Base-by-base conservation (phyloP, 1,140 invertebrate species). In the Heliconius melpomene region DNA sequence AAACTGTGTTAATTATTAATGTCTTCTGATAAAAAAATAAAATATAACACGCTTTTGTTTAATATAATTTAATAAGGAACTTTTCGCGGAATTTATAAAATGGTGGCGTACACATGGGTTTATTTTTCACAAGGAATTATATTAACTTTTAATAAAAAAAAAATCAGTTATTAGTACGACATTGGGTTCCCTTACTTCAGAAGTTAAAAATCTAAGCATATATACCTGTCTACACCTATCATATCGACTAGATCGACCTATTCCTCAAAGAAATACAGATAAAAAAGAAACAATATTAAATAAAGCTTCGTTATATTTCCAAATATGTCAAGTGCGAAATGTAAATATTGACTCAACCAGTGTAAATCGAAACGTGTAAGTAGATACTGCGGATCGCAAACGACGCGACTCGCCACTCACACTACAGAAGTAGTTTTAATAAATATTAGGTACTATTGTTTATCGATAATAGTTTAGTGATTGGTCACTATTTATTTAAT, bases 271-370 rank as follows among this genome's bases (percentile, higher is more conserved):
- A 60, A 60, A n/a, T 23, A 60, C 54, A 26, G n/a, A 46, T 9
- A 60, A 20, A 52, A 52, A 52, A 52, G n/a, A 57, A 23, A 57
- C n/a, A 57, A 57, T 57, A 23, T 57, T 23, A 57, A 3, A 9
- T 66, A 1, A 40, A 72, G 9, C 16, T 20, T 72, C 71, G 18
- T n/a, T 72, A 38, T 72, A 40, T 60, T 57, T 72, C 50, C 38
- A 75, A 80, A 82, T 75, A 75, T 80, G 86, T 81, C 85, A 89
- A 90, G 89, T 91, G 90, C 82, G 85, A 86, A 87, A 72, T 73
- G 81, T 87, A 90, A 91, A 91, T 89, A 90, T 91, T 91, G 83
- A 74, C 82, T 7, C 40, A 75, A 83, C 83, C 80, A 78, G 81
- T 85, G 81, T 84, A 84, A 85, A 87, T 87, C 85, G 87, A 85